Conservation (phyloP, 2,113 vertebrate species). For the Solenodon paradoxus region DNA sequence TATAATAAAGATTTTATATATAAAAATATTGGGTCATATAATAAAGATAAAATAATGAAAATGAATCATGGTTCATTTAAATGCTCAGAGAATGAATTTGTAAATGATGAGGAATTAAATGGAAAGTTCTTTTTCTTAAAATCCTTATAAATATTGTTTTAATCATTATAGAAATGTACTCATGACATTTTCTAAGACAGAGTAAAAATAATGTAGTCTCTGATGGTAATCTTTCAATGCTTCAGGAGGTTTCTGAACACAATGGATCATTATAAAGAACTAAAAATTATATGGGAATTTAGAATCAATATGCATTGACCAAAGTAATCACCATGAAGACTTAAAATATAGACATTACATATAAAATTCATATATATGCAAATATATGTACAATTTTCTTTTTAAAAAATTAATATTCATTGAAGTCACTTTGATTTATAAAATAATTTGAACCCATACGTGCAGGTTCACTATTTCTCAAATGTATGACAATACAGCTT, state of each 20-base stretch:
- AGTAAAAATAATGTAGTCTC: not conserved
- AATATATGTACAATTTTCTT: too few relatives aligned
- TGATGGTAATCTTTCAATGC: not conserved
- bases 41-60: too few relatives aligned
- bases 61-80: conserved; percentile 14
- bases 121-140: not conserved
- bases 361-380: too few relatives aligned
- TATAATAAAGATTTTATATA: too few relatives aligned
- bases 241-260: not conserved
- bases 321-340: not conserved
- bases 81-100: conserved; percentile 27
- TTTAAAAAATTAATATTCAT: too few relatives aligned
- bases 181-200: not conserved
- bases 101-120: conserved; percentile 17
- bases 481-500: too few relatives aligned
- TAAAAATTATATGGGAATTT: not conserved
- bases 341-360: too few relatives aligned
- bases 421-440: too few relatives aligned
- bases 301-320: not conserved
- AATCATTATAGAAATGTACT: not conserved
- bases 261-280: not conserved
- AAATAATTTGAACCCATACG: too few relatives aligned
- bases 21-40: too few relatives aligned
- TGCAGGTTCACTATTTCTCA: too few relatives aligned
- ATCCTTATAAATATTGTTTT: not conserved